A percentile compares a stretch with the other conserved stretches of the same genome.
Evolutionary conservation across 2,113 vertebrate species (phyloP).

Genomic region (Burhinus bistriatus): DNA sequence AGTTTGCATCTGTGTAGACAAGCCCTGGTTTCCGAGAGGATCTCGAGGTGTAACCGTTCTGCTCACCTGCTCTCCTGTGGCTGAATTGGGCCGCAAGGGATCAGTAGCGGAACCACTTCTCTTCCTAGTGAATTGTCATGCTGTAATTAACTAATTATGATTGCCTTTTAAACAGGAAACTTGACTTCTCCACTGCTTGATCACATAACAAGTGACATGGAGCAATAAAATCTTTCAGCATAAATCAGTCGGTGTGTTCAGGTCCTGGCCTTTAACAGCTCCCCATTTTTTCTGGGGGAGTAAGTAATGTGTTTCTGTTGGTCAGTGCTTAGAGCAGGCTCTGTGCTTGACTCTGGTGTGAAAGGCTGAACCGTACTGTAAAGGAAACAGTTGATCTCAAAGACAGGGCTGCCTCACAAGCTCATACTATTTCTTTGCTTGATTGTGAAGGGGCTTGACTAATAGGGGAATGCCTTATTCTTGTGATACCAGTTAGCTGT

Average conservation of each 20-base stretch:
- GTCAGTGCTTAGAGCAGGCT: neutral
- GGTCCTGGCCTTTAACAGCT: neutral
- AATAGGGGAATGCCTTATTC: neutral
- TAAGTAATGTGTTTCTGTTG: neutral
- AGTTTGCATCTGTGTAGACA: rapidly evolving
- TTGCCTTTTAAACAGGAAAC: neutral
- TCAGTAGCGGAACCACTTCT: neutral
- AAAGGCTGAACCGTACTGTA: neutral
- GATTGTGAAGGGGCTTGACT: neutral
- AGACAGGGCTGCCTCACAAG: rapidly evolving
- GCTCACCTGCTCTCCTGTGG: neutral
- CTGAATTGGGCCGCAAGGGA: neutral
- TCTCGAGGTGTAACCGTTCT: rapidly evolving
- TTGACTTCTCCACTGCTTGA: neutral
- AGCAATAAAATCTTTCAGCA: neutral
- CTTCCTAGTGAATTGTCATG: neutral
- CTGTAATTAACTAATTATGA: neutral
- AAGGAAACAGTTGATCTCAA: neutral
- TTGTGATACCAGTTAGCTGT: neutral
- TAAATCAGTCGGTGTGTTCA: neutral
- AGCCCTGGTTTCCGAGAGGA: neutral
- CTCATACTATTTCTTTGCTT: rapidly evolving
- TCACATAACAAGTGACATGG: rapidly evolving
- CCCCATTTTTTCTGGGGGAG: neutral
- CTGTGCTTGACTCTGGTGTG: neutral